Conservation (phyloP, 2,797 vertebrate species). For the Tenualosa ilisha region DNA sequence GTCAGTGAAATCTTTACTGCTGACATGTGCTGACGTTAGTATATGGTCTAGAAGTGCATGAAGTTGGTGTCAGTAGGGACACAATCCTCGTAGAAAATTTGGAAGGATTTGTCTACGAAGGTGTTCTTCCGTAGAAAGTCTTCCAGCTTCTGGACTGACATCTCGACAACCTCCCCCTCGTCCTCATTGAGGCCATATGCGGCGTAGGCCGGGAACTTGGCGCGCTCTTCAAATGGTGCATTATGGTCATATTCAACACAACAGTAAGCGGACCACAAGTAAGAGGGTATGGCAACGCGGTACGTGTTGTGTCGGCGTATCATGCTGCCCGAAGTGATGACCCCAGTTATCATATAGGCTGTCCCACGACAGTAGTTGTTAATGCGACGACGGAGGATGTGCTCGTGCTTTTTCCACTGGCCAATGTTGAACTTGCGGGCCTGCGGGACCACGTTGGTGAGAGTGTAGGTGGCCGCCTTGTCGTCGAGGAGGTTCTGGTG, state of each 20-base stretch:
- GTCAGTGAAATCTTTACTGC: background rate
- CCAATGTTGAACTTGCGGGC: conserved; percentile 41
- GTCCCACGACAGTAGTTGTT: conserved; percentile 53
- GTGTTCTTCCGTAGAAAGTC: conserved; percentile 66
- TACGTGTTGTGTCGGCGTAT: conserved; percentile 46
- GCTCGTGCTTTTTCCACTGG: conserved; percentile 38
- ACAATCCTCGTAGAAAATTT: conserved; percentile 70
- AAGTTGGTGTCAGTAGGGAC: conserved; percentile 29
- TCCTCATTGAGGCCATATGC: conserved; percentile 66
- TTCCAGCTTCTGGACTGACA: conserved; percentile 62
- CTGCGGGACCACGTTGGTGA: conserved; percentile 52
- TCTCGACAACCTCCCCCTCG: conserved; percentile 60
- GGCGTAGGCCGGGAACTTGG: conserved; percentile 50
- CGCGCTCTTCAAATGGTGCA: conserved; percentile 43
- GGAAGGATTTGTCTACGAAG: conserved; percentile 67
- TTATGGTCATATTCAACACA: conserved; percentile 44
- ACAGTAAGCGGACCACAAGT: conserved; percentile 53
- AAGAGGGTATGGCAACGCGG: conserved; percentile 45
- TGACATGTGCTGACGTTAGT: background rate
- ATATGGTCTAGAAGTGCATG: background rate
- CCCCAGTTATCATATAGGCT: conserved; percentile 47
- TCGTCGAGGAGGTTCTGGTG: conserved; percentile 47
- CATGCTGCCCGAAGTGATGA: conserved; percentile 48
- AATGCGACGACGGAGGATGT: conserved; percentile 42
- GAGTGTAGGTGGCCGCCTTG: conserved; percentile 54